phyloP scores from a whole-genome alignment of 2,113 vertebrate species.

The Hydropotes inermis region DNA sequence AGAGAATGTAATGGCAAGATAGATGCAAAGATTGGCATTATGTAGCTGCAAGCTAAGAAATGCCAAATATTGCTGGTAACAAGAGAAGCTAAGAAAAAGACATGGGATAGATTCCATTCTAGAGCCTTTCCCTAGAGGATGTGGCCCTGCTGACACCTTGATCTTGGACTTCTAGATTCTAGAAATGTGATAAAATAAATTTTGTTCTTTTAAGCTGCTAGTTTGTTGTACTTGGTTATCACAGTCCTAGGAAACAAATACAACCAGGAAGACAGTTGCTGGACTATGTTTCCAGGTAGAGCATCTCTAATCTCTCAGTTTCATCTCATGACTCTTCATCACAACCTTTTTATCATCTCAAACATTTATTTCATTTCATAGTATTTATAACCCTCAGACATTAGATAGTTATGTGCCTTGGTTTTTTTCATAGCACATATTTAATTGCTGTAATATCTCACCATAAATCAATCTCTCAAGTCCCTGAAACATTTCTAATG shows the following conservation, averaged over 20 bases:
- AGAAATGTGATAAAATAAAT: neutral
- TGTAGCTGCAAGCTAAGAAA: neutral
- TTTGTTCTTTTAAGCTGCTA: neutral
- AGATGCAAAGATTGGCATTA: neutral
- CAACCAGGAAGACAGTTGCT: neutral
- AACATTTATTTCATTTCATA: neutral
- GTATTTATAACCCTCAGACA: neutral
- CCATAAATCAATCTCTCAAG: neutral
- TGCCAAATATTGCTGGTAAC: neutral
- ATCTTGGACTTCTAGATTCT: neutral
- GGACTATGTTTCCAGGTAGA: neutral
- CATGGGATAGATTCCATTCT: neutral
- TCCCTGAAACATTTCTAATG: slow-evolving; percentile 15
- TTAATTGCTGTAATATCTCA: slow-evolving; percentile 12
- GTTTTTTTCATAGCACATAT: neutral
- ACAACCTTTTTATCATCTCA: neutral
- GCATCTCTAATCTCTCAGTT: neutral
- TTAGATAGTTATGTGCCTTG: neutral
- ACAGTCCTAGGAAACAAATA: neutral
- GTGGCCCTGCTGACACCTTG: neutral
- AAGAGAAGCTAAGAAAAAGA: neutral
- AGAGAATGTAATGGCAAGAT: neutral
- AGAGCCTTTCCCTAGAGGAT: neutral
- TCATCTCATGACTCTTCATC: neutral
- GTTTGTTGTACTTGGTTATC: neutral